Base-by-base conservation (phyloP, 2,888 invertebrate genomes). In the Cistogaster globosa region DNA sequence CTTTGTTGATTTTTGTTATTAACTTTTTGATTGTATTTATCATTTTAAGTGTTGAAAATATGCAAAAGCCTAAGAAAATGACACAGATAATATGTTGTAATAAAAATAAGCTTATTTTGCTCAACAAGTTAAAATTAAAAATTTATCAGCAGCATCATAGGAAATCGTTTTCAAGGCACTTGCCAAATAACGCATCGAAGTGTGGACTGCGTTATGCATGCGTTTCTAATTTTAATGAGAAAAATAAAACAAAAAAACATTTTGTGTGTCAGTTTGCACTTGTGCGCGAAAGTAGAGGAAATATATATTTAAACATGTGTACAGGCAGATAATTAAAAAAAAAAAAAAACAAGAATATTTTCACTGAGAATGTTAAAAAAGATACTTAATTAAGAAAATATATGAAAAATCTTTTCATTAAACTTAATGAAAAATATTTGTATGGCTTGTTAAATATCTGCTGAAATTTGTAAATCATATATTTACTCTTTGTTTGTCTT, bases 41-140 rank as follows among this genome's bases (percentile, higher is more conserved):
- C 12, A 42, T 32, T 32, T 32, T 32, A 32, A 32, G 6, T 32
- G 6, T n/a, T 11, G 16, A 11, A 62, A 72, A 51, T 12, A 20
- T 9, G 20, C 26, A 9, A 14, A 65, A 36, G 45, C 12, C 38
- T 58, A 1, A 80, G 45, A 26, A 82, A 82, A 42, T 71, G 76
- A n/a, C 57, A 76, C 26, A 82, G 9, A 76, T 63, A 22, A 69
- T 48, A 11, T 22, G 26, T 11, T 38, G 51, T 20, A 71, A 36
- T 18, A 53, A 32, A 77, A 71, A 82, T 55, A 60, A 60, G 85
- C 78, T 32, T 82, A 79, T 85, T 85, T 82, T 16, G 82, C 60
- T 51, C 55, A 82, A 51, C 69, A 45, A 53, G 53, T 74, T 18
- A 62, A 74, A 76, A 72, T 48, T 76, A 72, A 38, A 58, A 63